Evolutionary conservation across 2,797 vertebrate genomes (phyloP).

Genomic region (Odontamblyopus rebecca): DNA sequence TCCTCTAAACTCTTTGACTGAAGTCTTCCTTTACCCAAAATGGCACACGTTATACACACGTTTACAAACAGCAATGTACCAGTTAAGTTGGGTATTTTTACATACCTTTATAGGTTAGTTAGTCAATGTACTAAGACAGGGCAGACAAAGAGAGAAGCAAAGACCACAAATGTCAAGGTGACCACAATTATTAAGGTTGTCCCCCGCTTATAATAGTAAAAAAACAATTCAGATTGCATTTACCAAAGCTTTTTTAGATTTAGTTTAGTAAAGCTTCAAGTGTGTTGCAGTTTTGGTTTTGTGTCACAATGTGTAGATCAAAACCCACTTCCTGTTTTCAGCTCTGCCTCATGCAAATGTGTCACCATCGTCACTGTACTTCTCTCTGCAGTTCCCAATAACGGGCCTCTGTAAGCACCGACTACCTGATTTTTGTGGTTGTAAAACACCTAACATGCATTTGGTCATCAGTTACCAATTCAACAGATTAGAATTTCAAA

Average conservation of each 20-base stretch:
- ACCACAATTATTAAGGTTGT: neutral
- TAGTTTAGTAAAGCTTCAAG: conserved; percentile 1
- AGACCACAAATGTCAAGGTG: neutral
- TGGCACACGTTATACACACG: conserved; percentile 23
- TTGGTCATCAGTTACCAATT: neutral
- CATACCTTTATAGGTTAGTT: neutral
- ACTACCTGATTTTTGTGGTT: conserved; percentile 3
- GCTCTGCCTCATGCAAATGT: conserved; percentile 73
- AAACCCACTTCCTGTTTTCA: conserved; percentile 83
- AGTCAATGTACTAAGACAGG: neutral
- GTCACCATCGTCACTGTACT: conserved; percentile 66
- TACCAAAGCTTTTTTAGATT: neutral
- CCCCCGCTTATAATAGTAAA: neutral
- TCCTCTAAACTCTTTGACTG: conserved; percentile 58
- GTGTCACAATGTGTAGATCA: conserved; percentile 43
- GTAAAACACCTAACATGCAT: neutral
- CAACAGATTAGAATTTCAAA: neutral
- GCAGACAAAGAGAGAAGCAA: neutral
- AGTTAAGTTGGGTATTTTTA: neutral
- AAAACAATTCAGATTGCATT: neutral
- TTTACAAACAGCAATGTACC: neutral
- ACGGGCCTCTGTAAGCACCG: conserved; percentile 11
- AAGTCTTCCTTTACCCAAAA: conserved; percentile 39
- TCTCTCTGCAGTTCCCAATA: conserved; percentile 55
- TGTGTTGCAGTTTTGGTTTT: conserved; percentile 58